Percentiles rank a stretch among this genome's conserved stretches.
phyloP scores from a whole-genome alignment of 2,888 invertebrate genomes.

The Chrysolina haemoptera region DNA sequence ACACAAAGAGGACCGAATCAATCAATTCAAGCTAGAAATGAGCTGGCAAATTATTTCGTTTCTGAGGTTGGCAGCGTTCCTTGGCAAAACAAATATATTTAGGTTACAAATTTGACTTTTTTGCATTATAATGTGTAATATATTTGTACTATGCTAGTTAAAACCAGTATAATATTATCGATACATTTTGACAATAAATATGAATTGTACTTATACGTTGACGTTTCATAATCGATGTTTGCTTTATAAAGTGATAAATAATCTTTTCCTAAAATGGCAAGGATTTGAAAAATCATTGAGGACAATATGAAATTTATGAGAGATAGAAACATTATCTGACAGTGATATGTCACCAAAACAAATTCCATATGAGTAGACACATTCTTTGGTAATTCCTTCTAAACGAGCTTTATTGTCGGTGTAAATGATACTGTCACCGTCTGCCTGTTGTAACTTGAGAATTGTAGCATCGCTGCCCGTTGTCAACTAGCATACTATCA shows the following conservation, averaged over 20 bases:
- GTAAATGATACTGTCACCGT: too few species aligned
- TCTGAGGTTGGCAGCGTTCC: conserved; percentile 18
- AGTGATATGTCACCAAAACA: background rate
- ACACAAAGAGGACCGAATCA: conserved; percentile 21
- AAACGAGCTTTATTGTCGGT: too few species aligned
- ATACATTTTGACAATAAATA: too few species aligned
- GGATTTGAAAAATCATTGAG: background rate
- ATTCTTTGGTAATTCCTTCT: background rate
- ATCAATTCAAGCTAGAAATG: conserved; percentile 27
- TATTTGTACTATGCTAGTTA: too few species aligned
- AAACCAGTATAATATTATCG: too few species aligned
- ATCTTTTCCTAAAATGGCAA: background rate
- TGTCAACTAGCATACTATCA: too few species aligned
- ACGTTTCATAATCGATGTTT: too few species aligned
- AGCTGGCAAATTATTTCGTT: conserved; percentile 28
- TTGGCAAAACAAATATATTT: conserved; percentile 31
- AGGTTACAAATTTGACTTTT: too few species aligned
- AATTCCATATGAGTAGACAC: background rate
- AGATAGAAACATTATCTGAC: background rate
- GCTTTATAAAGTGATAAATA: background rate
- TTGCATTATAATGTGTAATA: too few species aligned
- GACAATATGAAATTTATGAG: background rate
- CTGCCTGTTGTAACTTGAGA: too few species aligned
- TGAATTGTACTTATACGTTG: too few species aligned
- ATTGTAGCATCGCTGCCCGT: too few species aligned